Base-by-base conservation (phyloP, 1,140 invertebrate species). In the Olivierus martensii region DNA sequence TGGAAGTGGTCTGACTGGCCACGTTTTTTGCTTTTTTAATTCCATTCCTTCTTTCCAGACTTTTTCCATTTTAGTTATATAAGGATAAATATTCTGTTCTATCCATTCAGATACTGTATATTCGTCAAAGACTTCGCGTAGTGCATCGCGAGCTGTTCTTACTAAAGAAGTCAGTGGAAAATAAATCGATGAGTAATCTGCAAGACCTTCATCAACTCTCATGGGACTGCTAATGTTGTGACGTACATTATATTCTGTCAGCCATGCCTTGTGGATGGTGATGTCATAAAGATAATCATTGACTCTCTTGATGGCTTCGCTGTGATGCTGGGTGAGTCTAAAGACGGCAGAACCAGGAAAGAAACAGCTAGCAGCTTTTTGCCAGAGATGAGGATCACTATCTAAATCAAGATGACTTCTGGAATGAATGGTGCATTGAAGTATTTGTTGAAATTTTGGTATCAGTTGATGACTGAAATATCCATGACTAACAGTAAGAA, bases 221-320 rank as follows among this genome's bases (percentile, higher is more conserved):
- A 80, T 73, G 0, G 83, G 81, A 55, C 77, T 80, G 4, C 82
- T 80, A 57, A 81, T 87, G 57, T 80, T 82, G 59, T 82, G 77
- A n/a, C 81, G 75, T 1, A 85, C 70, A 64, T 87, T 87, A 61
- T 87, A 88, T 5, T 79, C 74, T 7, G 83, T 86, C 59, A 87
- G 68, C 84, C 84, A 89, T 17, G 81, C 79, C 57, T 74, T 69
- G 45, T 63, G 60, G n/a, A 66, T 60, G 1, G 59, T 64, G 19
- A 67, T 61, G 38, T 62, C 63, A 19, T 66, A 64, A 12, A 65
- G 43, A 47, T 65, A 66, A 37, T 64, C 61, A 38, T 66, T 61
- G 3, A 69, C 66, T 36, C 64, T 60, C 46, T 65, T 67, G 61
- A 77, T 69, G 2, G 74, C 69, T 17, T 71, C 71, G 42, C 71